phyloP scores from a whole-genome alignment of 2,797 vertebrate species.

The Eupleurogrammus muticus region DNA sequence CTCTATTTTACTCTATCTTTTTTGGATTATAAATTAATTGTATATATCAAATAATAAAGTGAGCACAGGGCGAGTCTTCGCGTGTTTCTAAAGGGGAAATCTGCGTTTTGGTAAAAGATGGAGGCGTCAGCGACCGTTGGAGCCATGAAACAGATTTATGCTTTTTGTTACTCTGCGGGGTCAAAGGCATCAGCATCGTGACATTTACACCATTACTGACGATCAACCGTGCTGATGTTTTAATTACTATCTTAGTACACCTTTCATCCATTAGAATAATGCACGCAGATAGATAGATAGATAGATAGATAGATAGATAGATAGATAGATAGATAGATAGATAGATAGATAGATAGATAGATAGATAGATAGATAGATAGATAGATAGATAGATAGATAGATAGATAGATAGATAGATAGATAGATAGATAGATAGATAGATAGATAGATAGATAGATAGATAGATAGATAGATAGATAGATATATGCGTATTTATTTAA shows the following conservation, averaged over 20 bases:
- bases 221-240: not conserved
- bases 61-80: not conserved
- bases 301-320: slow-evolving; percentile 35
- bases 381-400: slow-evolving; percentile 35
- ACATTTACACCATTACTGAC: not conserved
- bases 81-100: not conserved
- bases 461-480: slow-evolving; percentile 35
- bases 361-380: slow-evolving; percentile 29
- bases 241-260: not conserved
- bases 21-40: not conserved
- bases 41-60: not conserved
- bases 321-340: slow-evolving; percentile 29
- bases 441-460: slow-evolving; percentile 24
- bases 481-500: not conserved
- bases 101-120: not conserved
- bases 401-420: slow-evolving; percentile 3
- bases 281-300: slow-evolving; percentile 12
- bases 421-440: slow-evolving; percentile 17
- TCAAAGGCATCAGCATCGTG: not conserved
- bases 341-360: slow-evolving; percentile 32
- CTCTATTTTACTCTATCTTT: not conserved
- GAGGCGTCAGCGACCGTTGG: too few relatives aligned
- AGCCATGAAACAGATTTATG: not conserved
- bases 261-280: not conserved
- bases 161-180: not conserved